Conservation (phyloP, 2,797 vertebrate species). For the Antennarius maculatus region DNA sequence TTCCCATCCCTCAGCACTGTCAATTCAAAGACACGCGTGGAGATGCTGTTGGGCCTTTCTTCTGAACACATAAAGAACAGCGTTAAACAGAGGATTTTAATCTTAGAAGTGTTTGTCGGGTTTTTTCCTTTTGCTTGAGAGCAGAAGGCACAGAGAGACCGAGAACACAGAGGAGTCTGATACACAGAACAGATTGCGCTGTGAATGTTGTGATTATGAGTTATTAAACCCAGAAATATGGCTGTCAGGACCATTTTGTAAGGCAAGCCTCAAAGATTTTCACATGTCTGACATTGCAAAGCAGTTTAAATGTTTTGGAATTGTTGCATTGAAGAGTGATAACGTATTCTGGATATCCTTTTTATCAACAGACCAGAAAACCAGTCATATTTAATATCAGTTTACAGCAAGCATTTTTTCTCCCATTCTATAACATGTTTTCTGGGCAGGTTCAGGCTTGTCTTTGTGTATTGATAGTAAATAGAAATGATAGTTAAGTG, state of each 20-base stretch:
- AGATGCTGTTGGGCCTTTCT: constrained; percentile 52
- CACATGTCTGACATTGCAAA: not conserved
- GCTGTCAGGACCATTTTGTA: constrained; percentile 4
- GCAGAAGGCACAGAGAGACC: not conserved
- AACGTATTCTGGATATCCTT: not conserved
- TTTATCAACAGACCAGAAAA: not conserved
- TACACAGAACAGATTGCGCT: not conserved
- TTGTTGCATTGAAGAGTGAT: not conserved
- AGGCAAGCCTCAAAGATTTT: constrained; percentile 16
- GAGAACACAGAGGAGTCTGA: not conserved
- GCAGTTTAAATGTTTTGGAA: not conserved
- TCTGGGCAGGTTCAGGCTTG: no score
- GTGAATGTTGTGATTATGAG: not conserved
- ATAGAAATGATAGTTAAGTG: no score
- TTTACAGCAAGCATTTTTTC: not conserved
- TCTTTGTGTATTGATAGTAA: no score
- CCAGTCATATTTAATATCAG: not conserved
- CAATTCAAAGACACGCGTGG: constrained; percentile 62
- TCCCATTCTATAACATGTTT: no score
- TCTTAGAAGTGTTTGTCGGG: constrained; percentile 18
- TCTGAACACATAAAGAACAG: constrained; percentile 28
- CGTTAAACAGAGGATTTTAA: constrained; percentile 26
- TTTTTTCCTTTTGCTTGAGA: not conserved
- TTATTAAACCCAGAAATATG: not conserved
- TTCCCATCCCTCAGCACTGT: constrained; percentile 55